Percentiles rank a stretch among this genome's conserved stretches.
Evolutionary conservation across 2,113 vertebrate species (phyloP).

Genomic region (Smithornis capensis): DNA sequence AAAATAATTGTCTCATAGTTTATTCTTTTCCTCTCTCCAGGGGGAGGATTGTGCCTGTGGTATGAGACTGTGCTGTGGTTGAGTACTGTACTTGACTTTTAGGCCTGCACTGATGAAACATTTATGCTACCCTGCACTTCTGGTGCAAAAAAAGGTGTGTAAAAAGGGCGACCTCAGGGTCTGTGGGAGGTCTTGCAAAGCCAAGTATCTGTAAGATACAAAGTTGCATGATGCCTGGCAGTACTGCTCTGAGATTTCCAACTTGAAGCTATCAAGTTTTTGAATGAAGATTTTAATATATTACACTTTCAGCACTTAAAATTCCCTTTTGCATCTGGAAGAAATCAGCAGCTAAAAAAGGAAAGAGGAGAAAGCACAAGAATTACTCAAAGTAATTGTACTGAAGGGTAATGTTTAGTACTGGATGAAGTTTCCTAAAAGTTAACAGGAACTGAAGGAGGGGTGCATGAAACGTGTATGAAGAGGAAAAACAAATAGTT

Average conservation of each 20-base stretch:
- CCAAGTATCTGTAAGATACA: not conserved
- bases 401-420: not conserved
- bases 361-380: not conserved
- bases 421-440: not conserved
- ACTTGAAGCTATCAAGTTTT: not conserved
- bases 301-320: not conserved
- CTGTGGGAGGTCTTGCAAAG: not conserved
- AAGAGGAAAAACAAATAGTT: not conserved
- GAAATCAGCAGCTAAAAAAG: not conserved
- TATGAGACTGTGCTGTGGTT: not conserved
- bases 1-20: not conserved
- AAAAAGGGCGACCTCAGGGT: not conserved
- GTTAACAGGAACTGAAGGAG: not conserved
- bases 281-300: not conserved
- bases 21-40: not conserved
- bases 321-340: not conserved
- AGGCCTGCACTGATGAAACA: not conserved
- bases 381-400: not conserved
- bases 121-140: not conserved
- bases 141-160: not conserved
- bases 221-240: not conserved
- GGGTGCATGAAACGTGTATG: not conserved
- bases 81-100: not conserved
- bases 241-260: not conserved
- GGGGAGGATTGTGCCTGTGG: not conserved